Conservation (phyloP, 2,888 invertebrate genomes). For the Meghimatium bilineatum region DNA sequence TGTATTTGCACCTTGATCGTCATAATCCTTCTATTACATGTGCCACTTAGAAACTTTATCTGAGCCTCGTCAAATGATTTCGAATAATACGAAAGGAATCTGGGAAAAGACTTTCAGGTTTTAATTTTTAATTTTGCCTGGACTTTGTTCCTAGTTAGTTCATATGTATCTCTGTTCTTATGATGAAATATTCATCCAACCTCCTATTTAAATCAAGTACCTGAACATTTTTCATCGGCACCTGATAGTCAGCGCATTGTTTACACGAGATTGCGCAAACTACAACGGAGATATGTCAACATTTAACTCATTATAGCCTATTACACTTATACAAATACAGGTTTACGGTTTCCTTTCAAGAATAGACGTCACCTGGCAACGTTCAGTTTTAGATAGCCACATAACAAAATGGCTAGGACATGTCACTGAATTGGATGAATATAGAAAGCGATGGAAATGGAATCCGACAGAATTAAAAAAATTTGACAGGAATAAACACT, state of each 20-base stretch:
- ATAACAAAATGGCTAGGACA: neutral
- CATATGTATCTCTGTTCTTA: neutral
- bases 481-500: too few species aligned
- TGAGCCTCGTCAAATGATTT: neutral
- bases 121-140: neutral
- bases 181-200: neutral
- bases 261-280: conserved; percentile 2
- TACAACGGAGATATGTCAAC: conserved; percentile 4
- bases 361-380: neutral
- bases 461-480: too few species aligned
- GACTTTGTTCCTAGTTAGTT: neutral
- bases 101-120: neutral
- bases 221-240: neutral
- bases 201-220: too few species aligned
- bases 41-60: neutral
- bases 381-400: neutral
- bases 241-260: neutral
- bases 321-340: neutral
- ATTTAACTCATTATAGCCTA: conserved; percentile 12
- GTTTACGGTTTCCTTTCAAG: neutral
- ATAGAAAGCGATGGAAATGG: too few species aligned
- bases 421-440: neutral
- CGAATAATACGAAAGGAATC: neutral
- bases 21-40: neutral
- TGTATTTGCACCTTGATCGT: neutral